Percentiles rank a stretch among this genome's conserved stretches.
phyloP scores from a whole-genome alignment of 2,888 invertebrate genomes.

The Eupithecia subumbrata region DNA sequence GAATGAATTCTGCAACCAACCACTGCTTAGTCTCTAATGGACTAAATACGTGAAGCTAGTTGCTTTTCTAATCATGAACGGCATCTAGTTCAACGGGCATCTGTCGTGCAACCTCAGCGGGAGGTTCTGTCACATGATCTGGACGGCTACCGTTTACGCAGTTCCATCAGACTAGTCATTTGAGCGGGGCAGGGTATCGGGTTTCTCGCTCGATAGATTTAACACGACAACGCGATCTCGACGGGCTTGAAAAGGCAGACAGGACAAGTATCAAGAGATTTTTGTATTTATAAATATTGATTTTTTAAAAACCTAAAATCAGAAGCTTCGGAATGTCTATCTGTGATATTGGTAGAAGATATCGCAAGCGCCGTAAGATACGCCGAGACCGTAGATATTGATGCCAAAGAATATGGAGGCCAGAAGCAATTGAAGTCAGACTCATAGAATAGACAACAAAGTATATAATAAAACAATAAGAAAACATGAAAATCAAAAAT shows the following conservation, averaged over 20 bases:
- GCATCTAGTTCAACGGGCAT: constrained; percentile 8
- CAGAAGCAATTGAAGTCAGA: background rate
- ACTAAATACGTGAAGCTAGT: background rate
- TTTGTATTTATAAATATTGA: background rate
- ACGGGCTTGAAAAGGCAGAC: constrained; percentile 48
- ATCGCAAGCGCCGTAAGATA: background rate
- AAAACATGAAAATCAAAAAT: background rate
- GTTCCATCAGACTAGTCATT: constrained; percentile 53
- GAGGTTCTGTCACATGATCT: constrained; percentile 71
- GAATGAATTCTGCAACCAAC: background rate
- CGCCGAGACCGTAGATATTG: no score
- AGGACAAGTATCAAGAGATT: background rate
- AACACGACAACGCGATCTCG: constrained; percentile 50
- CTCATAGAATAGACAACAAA: background rate
- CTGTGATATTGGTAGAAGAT: background rate
- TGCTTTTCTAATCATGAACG: background rate
- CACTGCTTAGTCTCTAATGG: background rate
- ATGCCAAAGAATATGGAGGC: background rate
- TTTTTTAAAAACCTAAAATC: background rate
- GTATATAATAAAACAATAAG: background rate
- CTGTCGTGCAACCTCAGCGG: constrained; percentile 45
- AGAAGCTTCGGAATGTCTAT: background rate
- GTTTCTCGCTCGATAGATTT: constrained; percentile 71
- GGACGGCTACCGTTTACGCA: constrained; percentile 73
- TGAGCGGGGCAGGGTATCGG: constrained; percentile 61